Base-by-base conservation (phyloP, 2,888 invertebrate genomes). In the Machimus atricapillus region DNA sequence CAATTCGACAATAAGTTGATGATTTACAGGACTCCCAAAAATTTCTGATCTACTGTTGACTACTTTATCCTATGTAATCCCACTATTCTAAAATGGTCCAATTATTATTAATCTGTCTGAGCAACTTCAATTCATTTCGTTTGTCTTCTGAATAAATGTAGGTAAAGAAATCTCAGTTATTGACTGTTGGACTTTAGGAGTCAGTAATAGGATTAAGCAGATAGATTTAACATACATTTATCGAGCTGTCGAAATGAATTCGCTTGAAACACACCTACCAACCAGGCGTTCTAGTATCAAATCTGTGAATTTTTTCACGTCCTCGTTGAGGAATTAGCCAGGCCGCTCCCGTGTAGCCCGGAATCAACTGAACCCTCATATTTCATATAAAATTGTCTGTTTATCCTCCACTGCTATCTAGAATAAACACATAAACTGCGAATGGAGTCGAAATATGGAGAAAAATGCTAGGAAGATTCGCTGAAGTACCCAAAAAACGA, bases 371-470 rank as follows among this genome's bases (percentile, higher is more conserved):
- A 58, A 82, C 85, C 77, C 87, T 86, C 88, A 88, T 88, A 88
- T 87, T 88, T 88, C 88, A 87, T 88, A 87, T 74, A 82, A 88
- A 88, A 88, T 86, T 87, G 87, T 87, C 88, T 88, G 88, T 88
- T 88, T 88, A 88, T 87, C 87, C 88, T 86, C 76, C 76, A 19
- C 79, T 76, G 88, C 78, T 87, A 87, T 87, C 88, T 88, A 87
- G 87, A 88, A 88, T 88, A 88, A 88, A 88, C 88, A 88, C 85
- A 88, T 88, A 87, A 88, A 88, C 87, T 87, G 74, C 85, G 85
- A 87, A 88, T 88, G 79, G 78, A 86, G 82, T 74, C 34, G 81
- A 27, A 83, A 83, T 83, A 83, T 83, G 40, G 73, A 83, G 73
- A 66, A 83, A 83, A 83, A 73, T 83, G 83, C 52, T 27, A 27